These are phyloP conservation scores for Rotaria socialis DNA, from an alignment of 2,888 invertebrate species.

Conservation along the genomic window DNA sequence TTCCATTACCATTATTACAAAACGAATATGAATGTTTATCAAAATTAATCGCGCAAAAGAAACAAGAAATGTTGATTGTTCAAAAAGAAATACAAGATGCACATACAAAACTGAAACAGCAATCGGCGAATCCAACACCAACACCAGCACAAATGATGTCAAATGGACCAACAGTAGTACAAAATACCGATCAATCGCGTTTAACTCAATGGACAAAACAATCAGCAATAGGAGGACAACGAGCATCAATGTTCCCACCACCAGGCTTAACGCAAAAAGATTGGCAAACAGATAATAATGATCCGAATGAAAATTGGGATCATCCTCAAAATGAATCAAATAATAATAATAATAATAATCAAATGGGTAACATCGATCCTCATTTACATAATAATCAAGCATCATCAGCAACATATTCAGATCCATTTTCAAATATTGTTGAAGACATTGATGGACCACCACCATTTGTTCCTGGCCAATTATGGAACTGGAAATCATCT, in stretches of 20 bases:
- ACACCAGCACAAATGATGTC: constrained; percentile 22
- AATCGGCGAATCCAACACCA: background rate
- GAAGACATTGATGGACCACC: constrained; percentile 40
- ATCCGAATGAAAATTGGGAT: constrained; percentile 12
- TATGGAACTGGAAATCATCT: constrained; percentile 41
- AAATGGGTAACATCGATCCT: background rate
- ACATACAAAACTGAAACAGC: constrained; percentile 28
- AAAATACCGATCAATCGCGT: constrained; percentile 24
- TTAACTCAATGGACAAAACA: constrained; percentile 34
- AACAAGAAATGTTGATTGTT: constrained; percentile 35
- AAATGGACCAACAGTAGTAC: background rate
- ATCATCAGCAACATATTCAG: background rate
- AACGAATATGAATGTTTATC: constrained; percentile 26
- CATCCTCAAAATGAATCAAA: background rate
- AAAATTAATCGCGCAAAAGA: background rate
- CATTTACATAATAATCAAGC: background rate
- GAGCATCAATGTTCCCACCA: background rate
- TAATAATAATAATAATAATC: constrained; percentile 2
- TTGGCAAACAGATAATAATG: constrained; percentile 3
- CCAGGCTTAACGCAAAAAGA: background rate
- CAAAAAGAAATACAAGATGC: constrained; percentile 34
- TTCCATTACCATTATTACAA: background rate
- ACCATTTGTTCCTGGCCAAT: constrained; percentile 44
- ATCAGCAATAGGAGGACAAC: background rate
- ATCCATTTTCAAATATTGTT: constrained; percentile 26